Evolutionary conservation across 1,140 invertebrate species (phyloP).

Genomic region (Prorops nasuta): DNA sequence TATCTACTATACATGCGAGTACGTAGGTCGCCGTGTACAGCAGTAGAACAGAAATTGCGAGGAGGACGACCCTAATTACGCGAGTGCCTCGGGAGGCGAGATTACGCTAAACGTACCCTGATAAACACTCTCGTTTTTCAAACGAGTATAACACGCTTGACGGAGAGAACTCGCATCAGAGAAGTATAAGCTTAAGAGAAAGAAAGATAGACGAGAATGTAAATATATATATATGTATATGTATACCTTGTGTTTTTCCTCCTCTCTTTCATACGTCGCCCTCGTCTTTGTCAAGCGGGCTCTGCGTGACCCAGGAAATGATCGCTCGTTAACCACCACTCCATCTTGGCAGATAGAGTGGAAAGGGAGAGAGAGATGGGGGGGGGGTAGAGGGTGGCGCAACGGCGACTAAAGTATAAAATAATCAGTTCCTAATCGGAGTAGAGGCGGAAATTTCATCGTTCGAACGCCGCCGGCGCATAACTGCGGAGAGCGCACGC

Average conservation of each 20-base stretch:
- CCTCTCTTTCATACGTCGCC: conserved; percentile 5
- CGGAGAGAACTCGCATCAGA: not conserved
- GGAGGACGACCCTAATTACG: conserved; percentile 40
- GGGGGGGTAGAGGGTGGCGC: not conserved
- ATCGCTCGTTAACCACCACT: conserved; percentile 35
- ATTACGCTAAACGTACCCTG: conserved; percentile 47
- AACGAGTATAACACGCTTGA: conserved; percentile 9
- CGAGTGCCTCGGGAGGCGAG: conserved; percentile 42
- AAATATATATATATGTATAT: too few species aligned
- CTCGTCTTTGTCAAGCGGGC: not conserved
- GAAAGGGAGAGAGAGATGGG: conserved; percentile 8
- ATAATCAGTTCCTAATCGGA: not conserved
- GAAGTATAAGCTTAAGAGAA: conserved; percentile 4
- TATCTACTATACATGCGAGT: too few species aligned
- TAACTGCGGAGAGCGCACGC: too few species aligned
- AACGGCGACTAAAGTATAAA: not conserved
- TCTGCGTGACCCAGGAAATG: conserved; percentile 28
- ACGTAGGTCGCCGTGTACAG: too few species aligned
- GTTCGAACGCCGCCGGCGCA: too few species aligned
- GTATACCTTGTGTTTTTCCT: too few species aligned
- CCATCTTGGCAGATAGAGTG: conserved; percentile 10
- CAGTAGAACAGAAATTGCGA: not conserved
- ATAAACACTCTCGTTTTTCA: conserved; percentile 49
- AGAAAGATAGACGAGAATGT: conserved; percentile 13
- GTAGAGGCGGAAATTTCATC: not conserved